These are phyloP conservation scores for Megaceryle alcyon DNA, from an alignment of 2,797 vertebrate genomes.

Conservation along the genomic window DNA sequence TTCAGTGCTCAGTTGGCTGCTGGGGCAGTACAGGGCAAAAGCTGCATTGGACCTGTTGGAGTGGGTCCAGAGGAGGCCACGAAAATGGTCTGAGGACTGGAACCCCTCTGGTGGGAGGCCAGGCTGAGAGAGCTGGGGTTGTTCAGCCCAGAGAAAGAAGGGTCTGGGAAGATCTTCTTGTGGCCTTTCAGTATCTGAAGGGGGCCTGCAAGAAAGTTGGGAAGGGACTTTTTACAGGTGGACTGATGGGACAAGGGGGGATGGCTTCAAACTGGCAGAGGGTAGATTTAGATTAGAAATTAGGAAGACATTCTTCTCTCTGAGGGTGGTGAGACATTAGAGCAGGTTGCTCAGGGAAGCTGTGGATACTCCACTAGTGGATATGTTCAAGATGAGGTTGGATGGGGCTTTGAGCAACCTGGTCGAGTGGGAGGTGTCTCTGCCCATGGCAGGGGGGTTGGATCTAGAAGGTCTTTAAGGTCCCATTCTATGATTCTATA, in stretches of 20 bases:
- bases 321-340: neutral
- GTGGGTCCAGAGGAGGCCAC: neutral
- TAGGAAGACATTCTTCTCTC: neutral
- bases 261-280: neutral
- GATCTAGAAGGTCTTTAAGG: neutral
- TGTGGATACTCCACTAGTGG: neutral
- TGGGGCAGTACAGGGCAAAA: neutral
- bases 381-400: neutral
- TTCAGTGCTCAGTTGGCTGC: rapidly evolving
- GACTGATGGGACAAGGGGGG: neutral
- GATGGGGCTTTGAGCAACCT: neutral
- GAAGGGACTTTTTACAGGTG: neutral
- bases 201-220: neutral
- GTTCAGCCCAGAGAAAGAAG: neutral
- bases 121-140: neutral
- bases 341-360: neutral
- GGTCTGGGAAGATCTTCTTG: neutral
- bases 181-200: neutral
- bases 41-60: neutral
- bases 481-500: neutral
- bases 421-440: neutral
- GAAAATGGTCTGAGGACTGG: neutral
- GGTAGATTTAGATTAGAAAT: neutral
- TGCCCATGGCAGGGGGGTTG: neutral
- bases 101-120: neutral